Evolutionary conservation across 30 jellyfish, hydroid and myxozoan species (phyloP), one percentile per base, ranked within the genome.

Genomic region (Aurelia coerulea): DNA sequence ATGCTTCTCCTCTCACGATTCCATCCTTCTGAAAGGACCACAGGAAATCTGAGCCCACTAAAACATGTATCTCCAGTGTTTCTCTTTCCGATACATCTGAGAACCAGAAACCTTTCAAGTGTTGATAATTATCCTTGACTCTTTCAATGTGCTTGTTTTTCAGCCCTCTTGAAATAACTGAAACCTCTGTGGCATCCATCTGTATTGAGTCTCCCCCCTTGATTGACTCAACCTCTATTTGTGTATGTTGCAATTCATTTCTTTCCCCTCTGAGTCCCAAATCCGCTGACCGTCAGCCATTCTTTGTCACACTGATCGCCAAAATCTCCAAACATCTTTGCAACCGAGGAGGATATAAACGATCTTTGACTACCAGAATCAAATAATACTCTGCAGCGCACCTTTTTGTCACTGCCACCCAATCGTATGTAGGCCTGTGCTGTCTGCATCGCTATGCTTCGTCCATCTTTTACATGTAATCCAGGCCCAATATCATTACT

Each of bases 381-480:
- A 37, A 77, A 77, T 29, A 62, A 35, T 33, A 77, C 88, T 64
- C 88, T 77, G 90, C 90, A 80, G 23, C 70, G 10, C 32, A 65
- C 90, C 12, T 41, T 80, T 7, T 66, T 50, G 52, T 58, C 46
- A 16, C 73, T 29, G 9, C 71, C 65, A n/a, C 33, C 62, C 51
- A 29, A 14, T 3, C 60, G 52, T 17, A 80, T 39, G 35, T 33
- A 41, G 31, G 90, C 72, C 54, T 80, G 90, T 62, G 81, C 90
- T 41, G 90, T 80, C 69, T 80, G 90, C 90, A 63, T 64, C 9
- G 90, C 90, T 10, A 63, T 51, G 72, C 15, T 80, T 80, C 79
- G 35, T 11, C 80, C 81, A 42, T 65, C 81, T 50, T 80, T 49
- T 10, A 81, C 84, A 69, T 81, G 91, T 33, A 81, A 59, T 32